Conservation (phyloP, 2,113 vertebrate genomes). For the Zootoca vivipara region DNA sequence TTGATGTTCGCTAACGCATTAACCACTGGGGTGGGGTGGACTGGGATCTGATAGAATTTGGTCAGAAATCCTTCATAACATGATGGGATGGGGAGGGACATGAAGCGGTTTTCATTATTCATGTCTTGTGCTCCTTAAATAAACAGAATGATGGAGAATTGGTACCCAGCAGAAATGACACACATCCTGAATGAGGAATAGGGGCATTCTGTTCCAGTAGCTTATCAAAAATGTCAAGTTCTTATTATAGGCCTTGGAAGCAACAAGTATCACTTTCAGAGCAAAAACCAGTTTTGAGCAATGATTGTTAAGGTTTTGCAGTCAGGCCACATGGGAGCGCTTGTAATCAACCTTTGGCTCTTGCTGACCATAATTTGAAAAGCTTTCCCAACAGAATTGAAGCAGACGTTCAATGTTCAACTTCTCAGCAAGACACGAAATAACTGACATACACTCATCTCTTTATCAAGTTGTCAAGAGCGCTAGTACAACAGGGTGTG, state of each 20-base stretch:
- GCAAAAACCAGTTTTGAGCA: not conserved
- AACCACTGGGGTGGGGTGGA: not conserved
- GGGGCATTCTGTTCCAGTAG: not conserved
- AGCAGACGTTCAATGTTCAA: not conserved
- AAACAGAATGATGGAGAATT: not conserved
- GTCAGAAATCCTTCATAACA: not conserved
- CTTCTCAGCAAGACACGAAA: not conserved
- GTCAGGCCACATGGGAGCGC: not conserved
- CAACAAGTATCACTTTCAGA: not conserved
- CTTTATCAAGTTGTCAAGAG: not conserved
- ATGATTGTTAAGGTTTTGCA: not conserved
- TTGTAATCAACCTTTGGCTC: not conserved
- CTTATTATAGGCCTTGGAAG: conserved; percentile 1
- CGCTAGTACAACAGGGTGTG: not conserved
- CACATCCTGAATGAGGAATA: not conserved
- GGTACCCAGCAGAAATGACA: not conserved
- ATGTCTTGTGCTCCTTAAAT: not conserved
- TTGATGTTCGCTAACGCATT: not conserved
- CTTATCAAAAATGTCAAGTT: not conserved
- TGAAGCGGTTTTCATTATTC: not conserved
- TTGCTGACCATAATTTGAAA: not conserved
- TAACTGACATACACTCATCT: not conserved
- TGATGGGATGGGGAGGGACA: too few relatives aligned
- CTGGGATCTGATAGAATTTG: not conserved
- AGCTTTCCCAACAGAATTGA: not conserved